A percentile compares a stretch with the other conserved stretches of the same genome.
Evolutionary conservation across 2,888 invertebrate species (phyloP).

Genomic region (Coecobrya sp.): DNA sequence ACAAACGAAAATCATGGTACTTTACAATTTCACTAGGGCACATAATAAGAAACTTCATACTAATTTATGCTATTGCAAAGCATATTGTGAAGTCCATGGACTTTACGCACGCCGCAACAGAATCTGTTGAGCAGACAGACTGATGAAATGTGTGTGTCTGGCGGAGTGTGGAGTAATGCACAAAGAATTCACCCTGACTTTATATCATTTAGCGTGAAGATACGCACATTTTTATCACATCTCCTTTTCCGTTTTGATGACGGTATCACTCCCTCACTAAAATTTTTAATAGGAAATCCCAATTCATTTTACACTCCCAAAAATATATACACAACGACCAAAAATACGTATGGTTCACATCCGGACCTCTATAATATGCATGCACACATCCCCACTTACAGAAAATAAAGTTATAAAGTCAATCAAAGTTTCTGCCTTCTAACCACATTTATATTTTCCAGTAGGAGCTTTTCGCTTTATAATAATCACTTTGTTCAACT

Average conservation of each 20-base stretch:
- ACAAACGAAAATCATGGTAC: not conserved
- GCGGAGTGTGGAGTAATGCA: not conserved
- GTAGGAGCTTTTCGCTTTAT: not conserved
- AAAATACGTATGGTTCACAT: conserved; percentile 4
- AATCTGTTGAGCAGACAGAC: not conserved
- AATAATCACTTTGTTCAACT: conserved; percentile 44
- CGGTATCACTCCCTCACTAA: not conserved
- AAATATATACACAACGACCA: not conserved
- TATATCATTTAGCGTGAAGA: too few relatives aligned
- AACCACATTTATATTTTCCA: not conserved
- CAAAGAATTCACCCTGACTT: not conserved
- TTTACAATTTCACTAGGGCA: not conserved
- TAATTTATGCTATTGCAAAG: too few relatives aligned
- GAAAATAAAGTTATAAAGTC: too few relatives aligned
- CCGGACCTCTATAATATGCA: conserved; percentile 1
- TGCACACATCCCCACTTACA: too few relatives aligned
- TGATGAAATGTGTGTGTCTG: not conserved
- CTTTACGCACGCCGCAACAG: not conserved
- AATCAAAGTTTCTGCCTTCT: too few relatives aligned
- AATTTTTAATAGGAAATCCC: conserved; percentile 43
- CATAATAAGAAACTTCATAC: not conserved
- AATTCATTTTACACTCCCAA: not conserved
- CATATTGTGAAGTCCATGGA: not conserved
- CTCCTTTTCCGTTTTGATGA: conserved; percentile 32
- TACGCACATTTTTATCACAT: not conserved